Evolutionary conservation across 1,140 invertebrate species (phyloP), one percentile per base, ranked within the genome.

Genomic region (Wasmannia auropunctata): DNA sequence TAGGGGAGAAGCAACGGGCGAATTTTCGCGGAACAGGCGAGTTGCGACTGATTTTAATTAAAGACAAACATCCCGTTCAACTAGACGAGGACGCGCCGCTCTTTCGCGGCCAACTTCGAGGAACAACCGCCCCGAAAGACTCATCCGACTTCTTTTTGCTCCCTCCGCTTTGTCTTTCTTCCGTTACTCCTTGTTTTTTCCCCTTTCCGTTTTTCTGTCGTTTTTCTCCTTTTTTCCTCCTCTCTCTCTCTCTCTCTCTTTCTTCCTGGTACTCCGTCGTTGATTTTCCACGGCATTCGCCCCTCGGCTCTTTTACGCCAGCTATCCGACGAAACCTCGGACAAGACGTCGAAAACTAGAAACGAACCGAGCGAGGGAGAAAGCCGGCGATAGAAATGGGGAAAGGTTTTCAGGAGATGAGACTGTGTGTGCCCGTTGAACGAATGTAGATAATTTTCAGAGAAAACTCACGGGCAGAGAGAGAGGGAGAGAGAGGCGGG

Each of bases 11-110:
- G 54, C 22, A 49, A 67, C 34, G 60, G n/a, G 37, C n/a, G 70
- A 67, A 86, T 90, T 69, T 76, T 86, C 86, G 58, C 60, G 43
- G 62, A 63, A 85, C 86, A 87, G 89, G 92, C 86, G 90, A 84
- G 81, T 92, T 89, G 86, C 86, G 89, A 88, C 87, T 86, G 91
- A 93, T 91, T 94, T 94, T 94, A 95, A 95, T 95, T 95, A 95
- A 95, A 95, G 93, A 92, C 93, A 95, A 95, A 95, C 94, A 94
- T 93, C 89, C 87, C 90, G 67, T 87, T 88, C 87, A 86, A 89
- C 89, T 91, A 80, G 75, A 80, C 85, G 91, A 79, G 85, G 88
- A 80, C 34, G 65, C 79, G 79, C 90, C 83, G 87, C 86, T 86
- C 87, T 91, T 88, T 91, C 75, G 87, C 85, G 85, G 86, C 77